These are phyloP conservation scores for Mythimna albipuncta DNA, from an alignment of 2,888 invertebrate species.

Conservation along the genomic window DNA sequence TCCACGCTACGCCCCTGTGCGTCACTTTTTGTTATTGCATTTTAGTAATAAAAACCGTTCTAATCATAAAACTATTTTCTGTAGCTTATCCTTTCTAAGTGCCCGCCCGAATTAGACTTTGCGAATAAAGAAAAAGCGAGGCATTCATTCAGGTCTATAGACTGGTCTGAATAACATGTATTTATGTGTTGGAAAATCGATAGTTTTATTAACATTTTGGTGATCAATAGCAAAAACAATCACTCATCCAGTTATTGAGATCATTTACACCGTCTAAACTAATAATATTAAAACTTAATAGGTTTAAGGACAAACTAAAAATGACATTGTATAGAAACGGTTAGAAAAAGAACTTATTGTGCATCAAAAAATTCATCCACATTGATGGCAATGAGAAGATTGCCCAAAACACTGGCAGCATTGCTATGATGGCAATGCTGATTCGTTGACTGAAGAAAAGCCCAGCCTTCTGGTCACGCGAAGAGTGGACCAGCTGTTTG, in stretches of 20 bases:
- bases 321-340: too few species aligned
- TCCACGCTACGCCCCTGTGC: not conserved
- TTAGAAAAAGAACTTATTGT: too few species aligned
- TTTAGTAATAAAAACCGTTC: constrained; percentile 18
- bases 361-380: too few species aligned
- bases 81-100: constrained; percentile 12
- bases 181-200: constrained; percentile 13
- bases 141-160: not conserved
- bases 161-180: not conserved
- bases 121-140: constrained; percentile 3
- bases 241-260: not conserved
- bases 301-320: too few species aligned
- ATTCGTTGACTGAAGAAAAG: too few species aligned
- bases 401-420: too few species aligned
- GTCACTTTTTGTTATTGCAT: constrained; percentile 5
- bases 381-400: too few species aligned
- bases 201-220: constrained; percentile 3
- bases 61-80: constrained; percentile 14
- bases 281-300: too few species aligned
- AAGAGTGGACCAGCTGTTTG: too few species aligned
- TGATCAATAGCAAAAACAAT: not conserved
- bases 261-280: not conserved
- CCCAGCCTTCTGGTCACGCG: too few species aligned
- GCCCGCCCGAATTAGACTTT: too few species aligned
- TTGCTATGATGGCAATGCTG: too few species aligned